These are phyloP conservation scores for Cepaea nemoralis DNA, from an alignment of 1,140 invertebrate species.

Conservation along the genomic window DNA sequence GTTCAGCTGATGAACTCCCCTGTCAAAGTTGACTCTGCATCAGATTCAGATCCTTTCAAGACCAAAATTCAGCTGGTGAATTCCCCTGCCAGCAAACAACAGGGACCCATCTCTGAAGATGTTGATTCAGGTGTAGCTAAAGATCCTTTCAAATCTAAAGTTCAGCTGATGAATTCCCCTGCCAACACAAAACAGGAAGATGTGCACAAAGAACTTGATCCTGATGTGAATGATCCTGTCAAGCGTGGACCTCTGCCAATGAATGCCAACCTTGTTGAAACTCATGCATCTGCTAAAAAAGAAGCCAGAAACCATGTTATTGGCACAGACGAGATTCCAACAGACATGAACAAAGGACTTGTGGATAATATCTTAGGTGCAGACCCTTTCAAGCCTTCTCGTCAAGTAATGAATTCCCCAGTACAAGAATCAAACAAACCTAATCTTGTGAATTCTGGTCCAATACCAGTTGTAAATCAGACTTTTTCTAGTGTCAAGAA, in stretches of 20 bases:
- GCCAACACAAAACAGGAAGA: too few relatives aligned
- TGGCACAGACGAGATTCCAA: background rate
- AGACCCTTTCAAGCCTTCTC: slow-evolving; percentile 2
- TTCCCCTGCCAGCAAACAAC: background rate
- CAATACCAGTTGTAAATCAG: background rate
- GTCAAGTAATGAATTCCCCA: slow-evolving; percentile 6
- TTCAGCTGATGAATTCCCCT: slow-evolving; percentile 1
- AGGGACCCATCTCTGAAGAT: too few relatives aligned
- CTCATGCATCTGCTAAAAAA: background rate
- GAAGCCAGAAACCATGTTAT: background rate
- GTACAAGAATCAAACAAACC: background rate
- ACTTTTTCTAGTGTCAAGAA: background rate
- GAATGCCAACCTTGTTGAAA: background rate
- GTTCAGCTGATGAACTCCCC: slow-evolving; percentile 15
- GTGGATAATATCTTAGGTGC: background rate
- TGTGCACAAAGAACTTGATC: background rate
- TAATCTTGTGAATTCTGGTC: background rate
- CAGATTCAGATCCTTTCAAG: background rate
- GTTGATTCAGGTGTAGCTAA: too few relatives aligned
- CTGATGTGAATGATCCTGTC: background rate
- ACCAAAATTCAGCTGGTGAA: background rate
- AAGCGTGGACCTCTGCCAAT: background rate
- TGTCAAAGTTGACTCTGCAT: background rate
- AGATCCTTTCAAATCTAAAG: slow-evolving; percentile 9
- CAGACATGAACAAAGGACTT: background rate